Base-by-base conservation (phyloP, 2,113 vertebrate genomes). In the Oncorhynchus keta region DNA sequence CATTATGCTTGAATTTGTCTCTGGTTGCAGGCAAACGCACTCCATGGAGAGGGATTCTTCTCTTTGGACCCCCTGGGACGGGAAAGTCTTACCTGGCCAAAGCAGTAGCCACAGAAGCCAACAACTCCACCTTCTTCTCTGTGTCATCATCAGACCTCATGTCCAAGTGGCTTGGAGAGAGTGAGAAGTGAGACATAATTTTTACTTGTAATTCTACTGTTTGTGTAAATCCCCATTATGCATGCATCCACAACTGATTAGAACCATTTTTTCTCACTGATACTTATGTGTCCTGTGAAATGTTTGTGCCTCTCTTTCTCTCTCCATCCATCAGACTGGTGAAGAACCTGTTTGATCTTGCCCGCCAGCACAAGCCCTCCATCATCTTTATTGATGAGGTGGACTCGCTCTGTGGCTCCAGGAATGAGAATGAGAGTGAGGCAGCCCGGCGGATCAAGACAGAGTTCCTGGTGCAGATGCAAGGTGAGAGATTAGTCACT, bases 361-460 rank as follows among this genome's bases (percentile, higher is more conserved):
- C 98, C 0, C 92, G 97, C 77, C 95, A 96, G 74, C 98, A 98
- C 87, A 99, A 99, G 70, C 98, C 98, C 1, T 99, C 98, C 70
- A 99, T 99, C 89, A 99, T 99, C 89, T 99, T 99, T 92, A 99
- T 99, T 0, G 97, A 99, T 0, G 98, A 99, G 86, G 98, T 99
- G 70, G 97, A 99, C 76, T 99, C 97, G 0, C 93, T 99, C 73
- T 99, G 97, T 0, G 97, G 97, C 75, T 99, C 97, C 26, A 94
- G 97, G 77, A 99, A 98, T 0, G 97, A 99, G 90, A 98, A 99
- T 0, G 97, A 99, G 88, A 99, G 97, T 0, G 97, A 99, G 79
- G 98, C 97, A 0, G 98, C 97, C 0, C 94, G 98, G 1, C 93
- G 97, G 86, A 99, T 99, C 90, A 99, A 99, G 86, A 99, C 97